A percentile compares a stretch with the other conserved stretches of the same genome.
Evolutionary conservation across 1,140 invertebrate genomes (phyloP).

Genomic region (Popillia japonica): DNA sequence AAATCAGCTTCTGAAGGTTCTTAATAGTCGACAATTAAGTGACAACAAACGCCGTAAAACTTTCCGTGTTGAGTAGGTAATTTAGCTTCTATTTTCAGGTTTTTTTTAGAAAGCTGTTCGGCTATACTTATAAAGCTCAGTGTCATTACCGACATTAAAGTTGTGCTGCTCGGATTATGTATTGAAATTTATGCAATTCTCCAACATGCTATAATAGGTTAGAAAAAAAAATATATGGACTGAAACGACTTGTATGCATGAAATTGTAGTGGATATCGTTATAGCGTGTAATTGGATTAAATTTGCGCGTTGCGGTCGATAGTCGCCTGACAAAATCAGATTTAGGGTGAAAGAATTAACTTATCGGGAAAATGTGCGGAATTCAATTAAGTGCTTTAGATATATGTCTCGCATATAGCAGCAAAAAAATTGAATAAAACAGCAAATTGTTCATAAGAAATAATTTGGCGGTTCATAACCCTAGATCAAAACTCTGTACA

Average conservation of each 20-base stretch:
- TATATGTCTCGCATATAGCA: no score
- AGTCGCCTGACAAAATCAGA: no score
- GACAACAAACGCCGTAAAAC: background rate
- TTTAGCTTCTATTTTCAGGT: background rate
- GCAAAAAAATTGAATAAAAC: no score
- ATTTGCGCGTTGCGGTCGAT: background rate
- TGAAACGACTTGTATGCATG: background rate
- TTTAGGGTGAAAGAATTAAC: no score
- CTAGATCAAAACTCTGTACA: no score
- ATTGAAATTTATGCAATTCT: constrained; percentile 21
- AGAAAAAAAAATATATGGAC: background rate
- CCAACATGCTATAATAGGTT: background rate
- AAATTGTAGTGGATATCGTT: background rate
- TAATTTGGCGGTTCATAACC: no score
- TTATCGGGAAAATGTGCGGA: no score
- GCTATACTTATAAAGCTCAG: background rate
- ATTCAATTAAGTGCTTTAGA: no score
- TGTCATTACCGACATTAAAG: background rate
- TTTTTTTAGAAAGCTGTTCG: background rate
- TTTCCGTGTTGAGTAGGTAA: background rate
- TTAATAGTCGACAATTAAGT: background rate
- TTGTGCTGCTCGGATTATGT: background rate
- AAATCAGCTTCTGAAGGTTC: background rate
- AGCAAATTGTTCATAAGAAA: no score
- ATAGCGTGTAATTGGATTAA: constrained; percentile 3